Evolutionary conservation across 2,797 vertebrate species (phyloP).

Genomic region (Pitangus sulphuratus): DNA sequence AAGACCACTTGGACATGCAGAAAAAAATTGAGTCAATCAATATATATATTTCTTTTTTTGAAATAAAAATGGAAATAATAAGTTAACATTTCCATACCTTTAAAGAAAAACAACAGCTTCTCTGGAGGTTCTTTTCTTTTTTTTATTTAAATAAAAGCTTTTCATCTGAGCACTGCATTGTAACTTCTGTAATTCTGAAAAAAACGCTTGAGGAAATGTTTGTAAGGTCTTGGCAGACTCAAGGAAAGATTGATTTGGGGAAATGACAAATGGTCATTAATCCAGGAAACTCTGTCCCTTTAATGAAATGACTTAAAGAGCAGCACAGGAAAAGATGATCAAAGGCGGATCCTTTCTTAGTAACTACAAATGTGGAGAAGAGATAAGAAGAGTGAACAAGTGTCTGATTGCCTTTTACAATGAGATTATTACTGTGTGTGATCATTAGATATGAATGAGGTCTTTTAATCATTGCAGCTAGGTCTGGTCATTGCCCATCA

Average conservation of each 20-base stretch:
- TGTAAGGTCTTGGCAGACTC: background rate
- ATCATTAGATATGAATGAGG: constrained; percentile 43
- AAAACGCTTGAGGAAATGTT: background rate
- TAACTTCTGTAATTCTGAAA: background rate
- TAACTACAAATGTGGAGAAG: constrained; percentile 28
- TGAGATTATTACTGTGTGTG: constrained; percentile 25
- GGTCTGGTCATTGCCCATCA: background rate
- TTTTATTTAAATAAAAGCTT: background rate
- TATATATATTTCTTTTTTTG: background rate
- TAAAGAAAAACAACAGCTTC: background rate
- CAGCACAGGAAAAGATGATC: constrained; percentile 30
- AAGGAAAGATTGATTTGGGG: background rate
- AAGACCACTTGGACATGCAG: background rate
- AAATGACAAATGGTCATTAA: constrained; percentile 43
- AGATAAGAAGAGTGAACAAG: constrained; percentile 51
- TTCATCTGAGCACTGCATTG: background rate
- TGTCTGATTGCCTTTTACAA: constrained; percentile 49
- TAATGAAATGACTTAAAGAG: constrained; percentile 40
- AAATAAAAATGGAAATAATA: background rate
- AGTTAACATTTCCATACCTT: background rate
- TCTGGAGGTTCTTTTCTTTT: background rate
- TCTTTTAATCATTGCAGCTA: constrained; percentile 41
- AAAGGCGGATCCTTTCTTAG: constrained; percentile 32
- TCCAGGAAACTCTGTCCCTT: constrained; percentile 4
- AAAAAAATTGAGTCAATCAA: background rate